A percentile compares a stretch with the other conserved stretches of the same genome.
Conservation (phyloP, 1,140 invertebrate genomes). For the Apocrypta bakeri region DNA sequence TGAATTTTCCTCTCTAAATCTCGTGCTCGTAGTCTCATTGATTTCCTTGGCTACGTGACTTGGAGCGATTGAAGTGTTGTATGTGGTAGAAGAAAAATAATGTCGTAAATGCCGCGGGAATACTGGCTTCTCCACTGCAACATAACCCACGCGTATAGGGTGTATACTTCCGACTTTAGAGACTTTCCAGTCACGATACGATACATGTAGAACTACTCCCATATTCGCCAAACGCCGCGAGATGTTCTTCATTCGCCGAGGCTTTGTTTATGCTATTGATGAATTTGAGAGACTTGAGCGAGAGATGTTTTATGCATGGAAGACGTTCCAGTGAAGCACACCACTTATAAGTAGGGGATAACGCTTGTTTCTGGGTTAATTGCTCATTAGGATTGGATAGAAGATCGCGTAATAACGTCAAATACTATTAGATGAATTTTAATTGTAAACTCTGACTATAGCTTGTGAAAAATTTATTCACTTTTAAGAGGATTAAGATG, state of each 20-base stretch:
- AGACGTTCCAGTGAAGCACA: too few relatives aligned
- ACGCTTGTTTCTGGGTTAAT: too few relatives aligned
- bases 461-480: too few relatives aligned
- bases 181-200: background rate
- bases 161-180: background rate
- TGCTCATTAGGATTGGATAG: too few relatives aligned
- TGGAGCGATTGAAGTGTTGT: slow-evolving; percentile 36
- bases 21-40: slow-evolving; percentile 59
- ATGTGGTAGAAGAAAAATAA: slow-evolving; percentile 49
- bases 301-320: background rate
- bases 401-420: background rate
- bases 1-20: slow-evolving; percentile 39
- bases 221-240: background rate
- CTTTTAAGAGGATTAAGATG: too few relatives aligned
- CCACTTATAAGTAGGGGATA: too few relatives aligned
- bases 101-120: slow-evolving; percentile 53
- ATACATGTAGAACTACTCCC: background rate
- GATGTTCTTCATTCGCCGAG: background rate
- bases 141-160: background rate
- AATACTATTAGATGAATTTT: background rate
- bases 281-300: background rate
- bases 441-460: too few relatives aligned
- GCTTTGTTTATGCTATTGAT: background rate
- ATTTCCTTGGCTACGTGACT: slow-evolving; percentile 61
- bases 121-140: background rate